Percentiles rank a stretch among this genome's conserved stretches.
Conservation (phyloP, 1,140 invertebrate genomes). For the Rhagoletis zephyria region DNA sequence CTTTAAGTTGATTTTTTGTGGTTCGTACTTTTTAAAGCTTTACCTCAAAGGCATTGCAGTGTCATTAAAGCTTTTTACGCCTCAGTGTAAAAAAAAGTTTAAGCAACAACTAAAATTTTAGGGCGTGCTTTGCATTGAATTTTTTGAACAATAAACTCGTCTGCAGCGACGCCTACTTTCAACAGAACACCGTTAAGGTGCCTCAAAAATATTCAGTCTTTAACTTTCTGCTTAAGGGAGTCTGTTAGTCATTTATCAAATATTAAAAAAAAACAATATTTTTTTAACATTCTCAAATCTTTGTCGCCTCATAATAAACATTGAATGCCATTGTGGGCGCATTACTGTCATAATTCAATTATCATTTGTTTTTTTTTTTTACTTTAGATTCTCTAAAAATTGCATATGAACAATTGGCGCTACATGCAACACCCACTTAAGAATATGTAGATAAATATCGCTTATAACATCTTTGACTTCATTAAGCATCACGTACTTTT, state of each 20-base stretch:
- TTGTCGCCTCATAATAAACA: background rate
- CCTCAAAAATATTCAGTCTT: background rate
- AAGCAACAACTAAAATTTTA: background rate
- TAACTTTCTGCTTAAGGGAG: background rate
- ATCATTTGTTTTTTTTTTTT: background rate
- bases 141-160: constrained; percentile 6
- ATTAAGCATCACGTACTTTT: background rate
- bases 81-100: background rate
- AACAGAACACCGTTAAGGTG: background rate
- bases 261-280: background rate
- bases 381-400: background rate
- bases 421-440: constrained; percentile 23
- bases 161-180: background rate
- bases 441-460: background rate
- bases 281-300: background rate
- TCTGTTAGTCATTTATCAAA: background rate
- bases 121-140: constrained; percentile 1
- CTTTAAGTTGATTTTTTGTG: background rate
- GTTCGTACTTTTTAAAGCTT: too few species aligned
- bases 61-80: background rate
- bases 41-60: background rate
- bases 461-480: background rate
- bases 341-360: background rate
- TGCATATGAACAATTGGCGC: background rate
- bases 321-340: background rate